Evolutionary conservation across 2,113 vertebrate genomes (phyloP), one percentile per base, ranked within the genome.

Genomic region (Toxostoma redivivum): DNA sequence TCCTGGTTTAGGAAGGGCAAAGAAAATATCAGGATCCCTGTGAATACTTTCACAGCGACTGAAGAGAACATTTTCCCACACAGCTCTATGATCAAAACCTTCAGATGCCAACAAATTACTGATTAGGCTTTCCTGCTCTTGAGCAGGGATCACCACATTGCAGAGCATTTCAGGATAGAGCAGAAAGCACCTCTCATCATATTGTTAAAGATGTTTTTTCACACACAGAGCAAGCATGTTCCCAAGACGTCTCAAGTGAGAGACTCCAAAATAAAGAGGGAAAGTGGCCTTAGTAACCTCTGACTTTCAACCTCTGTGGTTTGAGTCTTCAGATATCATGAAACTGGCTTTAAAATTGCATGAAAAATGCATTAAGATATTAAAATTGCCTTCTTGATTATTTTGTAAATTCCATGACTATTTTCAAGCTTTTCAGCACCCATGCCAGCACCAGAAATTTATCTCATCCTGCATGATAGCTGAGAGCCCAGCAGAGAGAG

Each of bases 111-210:
- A 35, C 77, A 91, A 53, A 78, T 81, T 78, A 81, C 73, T 92
- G 70, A 84, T 92, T 78, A 78, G 77, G 17, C 61, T 83, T 92
- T 94, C 80, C 86, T 96, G 76, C 45, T 58, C 67, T 82, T 54
- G 11, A 69, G 76, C 73, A 73, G 67, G 45, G 82, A 86, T 93
- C 86, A 86, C 65, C 50, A 22, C 51, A 15, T 81, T 66, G 51
- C 76, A 66, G 50, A 93, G 38, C 64, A 77, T 38, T 86, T 86
- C 33, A 54, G 64, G 80, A 95, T 66, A 88, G 74, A 83, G 79
- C 42, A 94, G 91, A 93, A 90, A 79, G 54, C 42, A 83, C 38
- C 58, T 97, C 84, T 95, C 84, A 74, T 84, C 91, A 65, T 90
- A 62, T 25, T 73, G 50, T 70, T 91, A 88, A 96, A 58, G 42